Conservation (phyloP, 2,797 vertebrate genomes). For the Melanotaenia trifasciata region DNA sequence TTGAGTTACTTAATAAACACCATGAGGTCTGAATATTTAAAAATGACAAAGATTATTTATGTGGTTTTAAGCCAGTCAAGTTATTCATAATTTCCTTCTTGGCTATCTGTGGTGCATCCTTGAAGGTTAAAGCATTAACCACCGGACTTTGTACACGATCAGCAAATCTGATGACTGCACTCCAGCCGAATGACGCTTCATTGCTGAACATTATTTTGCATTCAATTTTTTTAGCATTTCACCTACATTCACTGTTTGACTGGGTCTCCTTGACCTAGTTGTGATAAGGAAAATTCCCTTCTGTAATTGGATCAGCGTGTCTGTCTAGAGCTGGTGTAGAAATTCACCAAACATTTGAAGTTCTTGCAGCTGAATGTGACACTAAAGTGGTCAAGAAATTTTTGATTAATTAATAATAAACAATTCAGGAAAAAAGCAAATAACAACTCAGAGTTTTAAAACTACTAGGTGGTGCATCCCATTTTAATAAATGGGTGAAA, state of each 20-base stretch:
- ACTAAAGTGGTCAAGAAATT: neutral
- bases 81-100: neutral
- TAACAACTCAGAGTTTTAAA: neutral
- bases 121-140: slow-evolving; percentile 12
- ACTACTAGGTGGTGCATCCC: neutral
- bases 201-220: slow-evolving; percentile 26
- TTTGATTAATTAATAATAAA: neutral
- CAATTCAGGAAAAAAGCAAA: neutral
- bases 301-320: slow-evolving; percentile 61
- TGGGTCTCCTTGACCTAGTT: slow-evolving; percentile 67
- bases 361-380: neutral
- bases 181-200: slow-evolving; percentile 16
- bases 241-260: slow-evolving; percentile 27
- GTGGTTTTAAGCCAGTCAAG: neutral
- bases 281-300: slow-evolving; percentile 54
- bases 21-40: neutral
- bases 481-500: neutral
- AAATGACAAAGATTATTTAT: neutral
- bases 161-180: slow-evolving; percentile 38
- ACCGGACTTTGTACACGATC: slow-evolving; percentile 4
- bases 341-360: neutral
- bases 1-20: neutral
- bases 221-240: slow-evolving; percentile 26
- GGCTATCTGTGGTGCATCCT: neutral
- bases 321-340: slow-evolving; percentile 16